Evolutionary conservation across 2,797 vertebrate species (phyloP).

Genomic region (Tokudaia tokunoshimensis): DNA sequence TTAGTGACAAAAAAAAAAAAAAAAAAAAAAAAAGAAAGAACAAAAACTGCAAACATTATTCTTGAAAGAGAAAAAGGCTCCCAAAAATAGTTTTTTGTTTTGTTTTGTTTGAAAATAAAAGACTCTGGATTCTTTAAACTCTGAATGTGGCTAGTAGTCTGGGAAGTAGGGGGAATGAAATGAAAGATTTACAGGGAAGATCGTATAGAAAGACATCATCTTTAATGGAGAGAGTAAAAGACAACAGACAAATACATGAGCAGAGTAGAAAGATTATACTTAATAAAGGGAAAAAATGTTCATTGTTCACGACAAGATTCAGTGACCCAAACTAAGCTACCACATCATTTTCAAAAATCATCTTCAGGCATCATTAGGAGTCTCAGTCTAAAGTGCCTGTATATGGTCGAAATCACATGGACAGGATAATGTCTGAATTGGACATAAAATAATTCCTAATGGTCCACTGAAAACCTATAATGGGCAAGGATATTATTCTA

Average conservation of each 20-base stretch:
- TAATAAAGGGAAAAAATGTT: neutral
- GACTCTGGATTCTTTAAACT: constrained; percentile 32
- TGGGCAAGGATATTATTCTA: constrained; percentile 46
- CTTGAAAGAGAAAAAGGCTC: neutral
- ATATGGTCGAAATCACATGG: neutral
- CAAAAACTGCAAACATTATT: neutral
- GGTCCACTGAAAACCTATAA: constrained; percentile 65
- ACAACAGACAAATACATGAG: neutral
- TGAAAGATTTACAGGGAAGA: neutral
- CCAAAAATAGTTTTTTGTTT: neutral
- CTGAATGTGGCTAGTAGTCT: neutral
- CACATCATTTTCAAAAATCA: neutral
- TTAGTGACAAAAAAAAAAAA: neutral
- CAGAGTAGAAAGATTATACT: neutral
- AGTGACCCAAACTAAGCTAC: constrained; percentile 12
- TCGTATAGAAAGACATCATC: neutral
- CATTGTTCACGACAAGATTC: constrained; percentile 4
- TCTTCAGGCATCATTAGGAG: constrained; percentile 20
- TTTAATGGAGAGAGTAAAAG: neutral
- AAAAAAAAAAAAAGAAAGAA: neutral
- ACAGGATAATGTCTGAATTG: constrained; percentile 66
- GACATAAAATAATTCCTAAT: constrained; percentile 75
- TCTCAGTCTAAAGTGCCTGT: neutral
- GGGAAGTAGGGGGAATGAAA: neutral
- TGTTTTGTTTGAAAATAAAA: neutral